phyloP scores from a whole-genome alignment of 2,113 vertebrate genomes.

The Leucopsar rothschildi region DNA sequence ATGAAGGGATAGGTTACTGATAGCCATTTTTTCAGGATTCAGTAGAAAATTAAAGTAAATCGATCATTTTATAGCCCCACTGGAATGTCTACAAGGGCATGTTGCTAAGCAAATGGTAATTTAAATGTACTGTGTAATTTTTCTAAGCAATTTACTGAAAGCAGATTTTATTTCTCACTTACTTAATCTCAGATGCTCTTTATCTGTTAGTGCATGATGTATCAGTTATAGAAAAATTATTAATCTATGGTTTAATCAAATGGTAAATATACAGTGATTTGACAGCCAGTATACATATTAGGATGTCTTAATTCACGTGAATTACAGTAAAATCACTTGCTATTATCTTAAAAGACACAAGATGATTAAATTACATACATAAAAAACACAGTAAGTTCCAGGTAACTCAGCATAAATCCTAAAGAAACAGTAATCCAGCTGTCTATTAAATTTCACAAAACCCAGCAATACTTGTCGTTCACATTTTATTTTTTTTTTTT shows the following conservation, averaged over 20 bases:
- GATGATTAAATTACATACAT: constrained; percentile 53
- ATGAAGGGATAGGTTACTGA: constrained; percentile 83
- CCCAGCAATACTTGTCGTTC: constrained; percentile 10
- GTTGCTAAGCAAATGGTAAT: constrained; percentile 91
- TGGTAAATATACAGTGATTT: constrained; percentile 39
- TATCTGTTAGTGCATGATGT: constrained; percentile 76
- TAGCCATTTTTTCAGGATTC: constrained; percentile 81
- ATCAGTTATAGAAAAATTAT: constrained; percentile 82
- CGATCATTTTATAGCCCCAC: constrained; percentile 85
- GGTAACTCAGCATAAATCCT: constrained; percentile 49
- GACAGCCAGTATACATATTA: constrained; percentile 48
- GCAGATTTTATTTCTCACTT: constrained; percentile 80
- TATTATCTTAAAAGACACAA: constrained; percentile 58
- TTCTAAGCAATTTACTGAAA: constrained; percentile 84
- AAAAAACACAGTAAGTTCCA: constrained; percentile 39
- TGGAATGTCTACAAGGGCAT: constrained; percentile 80
- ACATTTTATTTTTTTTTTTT: background rate
- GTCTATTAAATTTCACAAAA: constrained; percentile 37
- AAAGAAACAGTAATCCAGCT: constrained; percentile 44
- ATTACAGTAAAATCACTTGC: constrained; percentile 34
- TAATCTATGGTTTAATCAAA: constrained; percentile 78
- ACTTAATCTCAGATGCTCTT: constrained; percentile 80
- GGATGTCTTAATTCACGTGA: constrained; percentile 61
- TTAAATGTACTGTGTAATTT: constrained; percentile 86
- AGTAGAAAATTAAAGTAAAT: constrained; percentile 89